phyloP scores from a whole-genome alignment of 2,888 invertebrate species.

The Diaperis boleti region DNA sequence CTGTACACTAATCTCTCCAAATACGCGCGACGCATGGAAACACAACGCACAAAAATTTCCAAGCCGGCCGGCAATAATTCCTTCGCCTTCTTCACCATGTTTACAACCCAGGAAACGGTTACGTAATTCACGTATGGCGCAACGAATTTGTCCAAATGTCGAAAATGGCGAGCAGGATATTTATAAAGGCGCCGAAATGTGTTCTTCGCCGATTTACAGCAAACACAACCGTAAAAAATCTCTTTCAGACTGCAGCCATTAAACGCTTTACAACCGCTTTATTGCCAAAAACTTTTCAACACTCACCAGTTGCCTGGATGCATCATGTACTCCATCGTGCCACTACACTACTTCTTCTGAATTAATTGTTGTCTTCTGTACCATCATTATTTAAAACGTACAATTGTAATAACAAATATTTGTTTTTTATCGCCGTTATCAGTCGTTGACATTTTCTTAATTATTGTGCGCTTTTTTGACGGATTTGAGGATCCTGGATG shows the following conservation, averaged over 20 bases:
- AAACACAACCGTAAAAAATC: slow-evolving; percentile 36
- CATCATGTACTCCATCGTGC: slow-evolving; percentile 14
- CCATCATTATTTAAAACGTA: slow-evolving; percentile 37
- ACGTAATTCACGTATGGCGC: slow-evolving; percentile 12
- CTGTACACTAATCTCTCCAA: too few relatives aligned
- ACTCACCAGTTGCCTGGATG: slow-evolving; percentile 32
- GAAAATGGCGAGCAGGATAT: slow-evolving; percentile 6
- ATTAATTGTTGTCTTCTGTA: slow-evolving; percentile 27
- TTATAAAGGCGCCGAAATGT: slow-evolving; percentile 18
- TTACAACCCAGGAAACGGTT: too few relatives aligned
- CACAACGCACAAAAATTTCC: too few relatives aligned
- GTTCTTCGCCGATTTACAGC: slow-evolving; percentile 20
- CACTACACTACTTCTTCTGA: slow-evolving; percentile 21
- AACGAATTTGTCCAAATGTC: slow-evolving; percentile 18
- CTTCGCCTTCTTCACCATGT: too few relatives aligned
- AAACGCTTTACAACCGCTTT: slow-evolving; percentile 30
- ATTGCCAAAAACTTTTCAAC: slow-evolving; percentile 17
- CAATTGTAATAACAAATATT: slow-evolving; percentile 43
- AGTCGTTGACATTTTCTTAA: slow-evolving; percentile 42
- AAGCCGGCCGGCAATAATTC: too few relatives aligned
- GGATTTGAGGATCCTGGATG: slow-evolving; percentile 8
- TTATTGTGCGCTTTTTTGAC: slow-evolving; percentile 25
- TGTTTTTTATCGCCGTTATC: slow-evolving; percentile 43
- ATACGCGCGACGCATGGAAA: too few relatives aligned
- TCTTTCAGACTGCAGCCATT: slow-evolving; percentile 22